A percentile compares a stretch with the other conserved stretches of the same genome.
These are phyloP conservation scores for Drosophila lacteicornis DNA, from an alignment of 1,140 invertebrate species.

Conservation along the genomic window DNA sequence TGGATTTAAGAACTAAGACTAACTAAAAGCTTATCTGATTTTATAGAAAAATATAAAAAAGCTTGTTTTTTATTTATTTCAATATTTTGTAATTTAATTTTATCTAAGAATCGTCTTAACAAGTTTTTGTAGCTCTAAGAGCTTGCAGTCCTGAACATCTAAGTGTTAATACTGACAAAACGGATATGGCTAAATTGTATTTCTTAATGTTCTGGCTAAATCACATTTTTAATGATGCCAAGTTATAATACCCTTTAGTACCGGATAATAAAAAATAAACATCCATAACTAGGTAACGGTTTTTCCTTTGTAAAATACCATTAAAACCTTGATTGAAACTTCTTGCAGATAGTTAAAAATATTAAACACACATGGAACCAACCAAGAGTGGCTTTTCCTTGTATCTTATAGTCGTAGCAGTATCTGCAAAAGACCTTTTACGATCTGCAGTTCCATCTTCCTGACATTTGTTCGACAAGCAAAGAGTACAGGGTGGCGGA, in stretches of 20 bases:
- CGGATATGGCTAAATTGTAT: too few relatives aligned
- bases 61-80: too few relatives aligned
- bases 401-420: neutral
- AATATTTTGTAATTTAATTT: too few relatives aligned
- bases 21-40: neutral
- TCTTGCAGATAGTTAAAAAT: neutral
- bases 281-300: neutral
- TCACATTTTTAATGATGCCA: too few relatives aligned
- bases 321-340: slow-evolving; percentile 5
- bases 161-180: too few relatives aligned
- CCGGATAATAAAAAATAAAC: neutral
- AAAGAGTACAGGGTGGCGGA: neutral
- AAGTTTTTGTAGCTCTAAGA: too few relatives aligned
- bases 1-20: too few relatives aligned
- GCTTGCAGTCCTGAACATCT: too few relatives aligned
- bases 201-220: too few relatives aligned
- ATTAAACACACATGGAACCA: neutral
- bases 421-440: slow-evolving; percentile 1
- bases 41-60: neutral
- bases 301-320: neutral
- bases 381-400: neutral
- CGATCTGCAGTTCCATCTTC: slow-evolving; percentile 18
- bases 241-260: neutral
- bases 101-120: too few relatives aligned
- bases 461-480: slow-evolving; percentile 12